Conservation (phyloP, 2,888 invertebrate genomes). For the Leucania comma region DNA sequence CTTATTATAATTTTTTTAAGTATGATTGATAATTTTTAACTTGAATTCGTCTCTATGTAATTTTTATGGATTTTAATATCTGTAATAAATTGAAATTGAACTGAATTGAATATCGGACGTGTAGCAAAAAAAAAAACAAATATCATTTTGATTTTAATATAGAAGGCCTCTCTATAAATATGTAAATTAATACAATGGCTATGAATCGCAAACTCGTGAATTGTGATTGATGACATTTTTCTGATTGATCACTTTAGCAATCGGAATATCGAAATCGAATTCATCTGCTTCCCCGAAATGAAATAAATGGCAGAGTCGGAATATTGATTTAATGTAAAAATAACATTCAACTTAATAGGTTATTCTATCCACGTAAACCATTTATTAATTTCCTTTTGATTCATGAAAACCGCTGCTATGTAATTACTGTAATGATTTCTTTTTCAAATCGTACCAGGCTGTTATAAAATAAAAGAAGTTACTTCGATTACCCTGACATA, state of each 20-base stretch:
- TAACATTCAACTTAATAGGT: conserved; percentile 3
- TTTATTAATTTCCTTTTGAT: conserved; percentile 12
- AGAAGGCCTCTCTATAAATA: conserved; percentile 27
- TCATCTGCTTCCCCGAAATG: conserved; percentile 26
- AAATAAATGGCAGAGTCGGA: conserved; percentile 22
- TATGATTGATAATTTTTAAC: too few species aligned
- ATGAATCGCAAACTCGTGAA: conserved; percentile 39
- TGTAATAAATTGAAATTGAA: too few species aligned
- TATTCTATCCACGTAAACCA: neutral
- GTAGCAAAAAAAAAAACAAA: conserved; percentile 1
- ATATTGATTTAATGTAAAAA: conserved; percentile 8
- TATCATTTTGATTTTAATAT: conserved; percentile 9
- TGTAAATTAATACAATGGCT: conserved; percentile 45
- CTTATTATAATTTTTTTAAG: too few species aligned
- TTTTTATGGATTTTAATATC: too few species aligned
- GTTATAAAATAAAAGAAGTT: conserved; percentile 33
- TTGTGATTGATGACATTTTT: conserved; percentile 58
- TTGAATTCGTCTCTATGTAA: too few species aligned
- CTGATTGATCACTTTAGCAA: conserved; percentile 54
- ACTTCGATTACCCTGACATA: conserved; percentile 21
- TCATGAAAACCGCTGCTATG: conserved; percentile 9
- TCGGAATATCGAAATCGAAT: conserved; percentile 40
- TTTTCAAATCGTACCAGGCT: conserved; percentile 32
- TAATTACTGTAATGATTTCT: conserved; percentile 11
- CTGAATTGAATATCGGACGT: too few species aligned